Evolutionary conservation across 2,888 invertebrate species (phyloP), one percentile per base, ranked within the genome.

Genomic region (Campaea margaritaria): DNA sequence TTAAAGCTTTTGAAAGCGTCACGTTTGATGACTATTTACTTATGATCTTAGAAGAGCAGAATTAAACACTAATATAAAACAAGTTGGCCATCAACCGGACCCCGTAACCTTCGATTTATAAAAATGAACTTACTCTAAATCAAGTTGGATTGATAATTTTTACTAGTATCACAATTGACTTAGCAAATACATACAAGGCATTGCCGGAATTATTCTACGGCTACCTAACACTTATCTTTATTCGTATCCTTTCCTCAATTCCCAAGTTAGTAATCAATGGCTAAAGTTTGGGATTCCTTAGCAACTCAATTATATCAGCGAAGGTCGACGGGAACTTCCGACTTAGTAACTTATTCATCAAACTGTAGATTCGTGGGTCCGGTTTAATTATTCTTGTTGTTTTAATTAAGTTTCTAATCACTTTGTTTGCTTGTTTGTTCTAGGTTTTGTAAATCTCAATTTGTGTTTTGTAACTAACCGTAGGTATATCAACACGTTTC

Each of bases 261-360:
- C 70, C 72, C 58, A 65, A 76, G 69, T 76, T 77, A 72, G 74
- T 77, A 76, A 76, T 80, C 76, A 76, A 83, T 78, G 76, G 67
- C 42, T 62, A 46, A 82, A 82, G 77, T 78, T 82, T 49, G 59
- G 56, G 72, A 77, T 78, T 75, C 72, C 69, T 63, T 65, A 75
- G 72, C 63, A 75, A 82, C 80, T 81, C 70, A 76, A 82, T 82
- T 81, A 78, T 67, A 68, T 69, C 67, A 74, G 75, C 74, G 72
- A 65, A 78, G 74, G 75, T 77, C 70, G 68, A 65, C 58, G 66
- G 58, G 70, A 76, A 81, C 75, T 81, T 80, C 69, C 63, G 68
- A 74, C 67, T 68, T 64, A 67, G 67, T 74, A 78, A 83, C 76
- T 81, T 78, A 78, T 79, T 81, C 75, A 78, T 77, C 67, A 70